Evolutionary conservation across 2,888 invertebrate genomes (phyloP), one percentile per base, ranked within the genome.

Genomic region (Philopedon plagiatum): DNA sequence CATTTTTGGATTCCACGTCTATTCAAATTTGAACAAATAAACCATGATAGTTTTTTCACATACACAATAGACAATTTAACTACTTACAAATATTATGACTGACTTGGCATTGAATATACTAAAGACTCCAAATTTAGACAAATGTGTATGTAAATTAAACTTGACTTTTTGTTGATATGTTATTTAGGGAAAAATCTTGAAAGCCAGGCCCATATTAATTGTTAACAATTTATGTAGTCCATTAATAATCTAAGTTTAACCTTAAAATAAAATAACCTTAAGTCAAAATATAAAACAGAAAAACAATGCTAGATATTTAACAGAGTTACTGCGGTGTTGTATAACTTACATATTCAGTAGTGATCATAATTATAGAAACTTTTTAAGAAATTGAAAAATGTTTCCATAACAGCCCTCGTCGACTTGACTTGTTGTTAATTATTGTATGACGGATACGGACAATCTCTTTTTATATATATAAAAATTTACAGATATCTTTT

Each of bases 101-200:
- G 62, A 19, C 46, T 49, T 49, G 62, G 26, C 62, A 63, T 63
- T 63, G 62, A 51, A 63, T 34, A 32, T 11, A 18, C 32, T 29
- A 58, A 63, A 49, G 46, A 34, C 58, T 46, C 70, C 70, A 70
- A 64, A 70, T 70, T 70, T 70, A 64, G 64, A 70, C 21, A 62
- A 64, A 70, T 49, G 46, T n/a, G 13, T 58, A 19, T 21, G 46
- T 58, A 44, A 51, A 70, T 70, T 70, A 56, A 70, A 64, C 70
- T 70, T 58, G 69, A 69, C 69, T 62, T 69, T 62, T 54, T 57
- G 56, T 63, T 63, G 70, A 70, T 64, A 70, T 23, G 70, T 70
- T 70, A 46, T 39, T 13, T 23, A 46, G 46, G 44, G 29, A 29
- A 29, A 61, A 61, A 61, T 58, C 46, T 26, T 46, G 46, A 61